Evolutionary conservation across 2,113 vertebrate species (phyloP).

Genomic region (Psammodynastes pulverulentus): DNA sequence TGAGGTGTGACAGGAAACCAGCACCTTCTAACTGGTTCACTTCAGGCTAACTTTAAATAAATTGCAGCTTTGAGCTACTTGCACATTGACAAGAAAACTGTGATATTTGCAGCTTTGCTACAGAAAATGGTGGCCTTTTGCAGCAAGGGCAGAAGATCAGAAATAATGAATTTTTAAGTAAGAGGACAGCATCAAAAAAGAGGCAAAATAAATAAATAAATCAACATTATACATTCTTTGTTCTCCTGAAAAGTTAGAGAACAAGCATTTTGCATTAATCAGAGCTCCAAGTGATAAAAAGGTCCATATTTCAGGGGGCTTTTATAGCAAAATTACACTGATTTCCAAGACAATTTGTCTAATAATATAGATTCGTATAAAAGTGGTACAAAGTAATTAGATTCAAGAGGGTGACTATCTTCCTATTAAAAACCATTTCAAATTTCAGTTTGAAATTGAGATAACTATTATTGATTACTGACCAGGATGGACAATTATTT

Average conservation of each 20-base stretch:
- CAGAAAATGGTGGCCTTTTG: conserved; percentile 52
- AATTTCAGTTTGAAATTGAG: background rate
- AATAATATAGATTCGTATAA: background rate
- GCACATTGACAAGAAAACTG: conserved; percentile 49
- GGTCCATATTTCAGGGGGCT: background rate
- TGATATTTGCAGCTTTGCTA: conserved; percentile 49
- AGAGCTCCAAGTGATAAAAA: background rate
- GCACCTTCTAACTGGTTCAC: conserved; percentile 66
- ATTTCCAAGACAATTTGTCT: background rate
- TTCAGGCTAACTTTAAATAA: conserved; percentile 66
- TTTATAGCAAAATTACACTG: background rate
- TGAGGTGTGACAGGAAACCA: conserved; percentile 61
- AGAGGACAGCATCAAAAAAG: conserved; percentile 20
- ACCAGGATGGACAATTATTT: background rate
- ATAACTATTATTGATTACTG: background rate
- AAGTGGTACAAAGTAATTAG: background rate
- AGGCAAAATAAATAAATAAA: conserved; percentile 34
- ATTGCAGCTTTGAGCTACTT: conserved; percentile 53
- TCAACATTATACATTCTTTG: background rate
- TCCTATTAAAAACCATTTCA: background rate
- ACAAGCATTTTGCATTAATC: background rate
- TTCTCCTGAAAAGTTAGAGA: background rate
- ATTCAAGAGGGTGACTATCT: background rate
- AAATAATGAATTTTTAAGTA: conserved; percentile 12
- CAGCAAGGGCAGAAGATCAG: conserved; percentile 15